Evolutionary conservation across 2,888 invertebrate genomes (phyloP).

Genomic region (Acrobasis suavella): DNA sequence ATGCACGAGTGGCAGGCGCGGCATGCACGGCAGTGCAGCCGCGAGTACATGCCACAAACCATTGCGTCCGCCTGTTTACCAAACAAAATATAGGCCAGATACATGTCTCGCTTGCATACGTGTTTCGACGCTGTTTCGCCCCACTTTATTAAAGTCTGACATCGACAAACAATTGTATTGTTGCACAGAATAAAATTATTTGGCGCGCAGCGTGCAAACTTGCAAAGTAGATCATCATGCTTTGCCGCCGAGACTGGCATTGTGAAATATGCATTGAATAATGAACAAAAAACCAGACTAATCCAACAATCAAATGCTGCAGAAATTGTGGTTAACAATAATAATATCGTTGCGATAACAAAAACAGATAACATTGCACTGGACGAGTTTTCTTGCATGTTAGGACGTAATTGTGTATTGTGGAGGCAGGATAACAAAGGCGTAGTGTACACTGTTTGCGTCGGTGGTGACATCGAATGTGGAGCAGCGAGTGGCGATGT

Average conservation of each 20-base stretch:
- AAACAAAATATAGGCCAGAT: slow-evolving; percentile 30
- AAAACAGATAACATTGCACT: background rate
- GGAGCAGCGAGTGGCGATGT: slow-evolving; percentile 30
- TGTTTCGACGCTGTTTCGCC: slow-evolving; percentile 13
- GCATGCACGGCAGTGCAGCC: background rate
- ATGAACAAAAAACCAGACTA: slow-evolving; percentile 28
- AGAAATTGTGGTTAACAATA: background rate
- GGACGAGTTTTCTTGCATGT: background rate
- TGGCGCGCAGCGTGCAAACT: slow-evolving; percentile 18
- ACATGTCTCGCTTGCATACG: slow-evolving; percentile 11
- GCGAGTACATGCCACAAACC: slow-evolving; percentile 1
- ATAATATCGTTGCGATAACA: background rate
- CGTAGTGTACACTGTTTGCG: slow-evolving; percentile 1
- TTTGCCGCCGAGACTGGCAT: slow-evolving; percentile 26
- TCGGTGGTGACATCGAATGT: slow-evolving; percentile 43
- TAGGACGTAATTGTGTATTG: background rate
- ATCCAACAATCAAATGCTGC: background rate
- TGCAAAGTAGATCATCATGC: slow-evolving; percentile 31
- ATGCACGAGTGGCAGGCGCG: background rate
- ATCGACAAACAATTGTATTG: slow-evolving; percentile 21
- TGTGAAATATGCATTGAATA: slow-evolving; percentile 38
- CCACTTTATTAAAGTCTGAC: slow-evolving; percentile 20
- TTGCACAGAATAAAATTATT: slow-evolving; percentile 41
- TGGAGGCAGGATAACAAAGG: background rate
- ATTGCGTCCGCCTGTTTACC: slow-evolving; percentile 26